These are phyloP conservation scores for Nesidiocoris tenuis DNA, from an alignment of 2,888 invertebrate species.

Conservation along the genomic window DNA sequence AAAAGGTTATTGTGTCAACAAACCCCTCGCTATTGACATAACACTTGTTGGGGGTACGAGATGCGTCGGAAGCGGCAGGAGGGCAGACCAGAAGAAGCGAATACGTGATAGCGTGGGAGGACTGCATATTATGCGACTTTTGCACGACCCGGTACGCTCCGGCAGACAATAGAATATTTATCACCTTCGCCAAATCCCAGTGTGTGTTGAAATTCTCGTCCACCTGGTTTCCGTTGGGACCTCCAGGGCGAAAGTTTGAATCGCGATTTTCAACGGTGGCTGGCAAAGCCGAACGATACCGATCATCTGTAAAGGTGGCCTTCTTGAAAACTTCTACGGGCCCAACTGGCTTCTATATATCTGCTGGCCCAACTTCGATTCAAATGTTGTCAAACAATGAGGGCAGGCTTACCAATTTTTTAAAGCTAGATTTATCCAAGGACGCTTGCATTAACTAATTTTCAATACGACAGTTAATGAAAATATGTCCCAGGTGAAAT, in stretches of 20 bases:
- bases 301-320: neutral
- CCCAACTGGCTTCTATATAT: too few relatives aligned
- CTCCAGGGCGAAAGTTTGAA: neutral
- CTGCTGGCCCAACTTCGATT: too few relatives aligned
- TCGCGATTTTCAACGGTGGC: neutral
- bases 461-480: too few relatives aligned
- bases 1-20: conserved; percentile 35
- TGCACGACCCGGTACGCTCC: neutral
- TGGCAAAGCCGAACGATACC: neutral
- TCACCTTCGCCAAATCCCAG: neutral
- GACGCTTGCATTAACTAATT: too few relatives aligned
- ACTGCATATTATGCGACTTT: conserved; percentile 1
- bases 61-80: conserved; percentile 2
- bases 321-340: too few relatives aligned
- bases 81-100: neutral
- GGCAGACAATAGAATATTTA: conserved; percentile 1
- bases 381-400: too few relatives aligned
- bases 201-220: neutral
- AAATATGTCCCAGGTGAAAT: too few relatives aligned
- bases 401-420: too few relatives aligned
- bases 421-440: too few relatives aligned
- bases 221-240: neutral
- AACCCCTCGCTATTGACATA: conserved; percentile 27
- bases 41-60: conserved; percentile 30
- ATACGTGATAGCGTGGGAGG: neutral